These are phyloP conservation scores for Thunnus albacares DNA, from an alignment of 2,797 vertebrate species.

Conservation along the genomic window DNA sequence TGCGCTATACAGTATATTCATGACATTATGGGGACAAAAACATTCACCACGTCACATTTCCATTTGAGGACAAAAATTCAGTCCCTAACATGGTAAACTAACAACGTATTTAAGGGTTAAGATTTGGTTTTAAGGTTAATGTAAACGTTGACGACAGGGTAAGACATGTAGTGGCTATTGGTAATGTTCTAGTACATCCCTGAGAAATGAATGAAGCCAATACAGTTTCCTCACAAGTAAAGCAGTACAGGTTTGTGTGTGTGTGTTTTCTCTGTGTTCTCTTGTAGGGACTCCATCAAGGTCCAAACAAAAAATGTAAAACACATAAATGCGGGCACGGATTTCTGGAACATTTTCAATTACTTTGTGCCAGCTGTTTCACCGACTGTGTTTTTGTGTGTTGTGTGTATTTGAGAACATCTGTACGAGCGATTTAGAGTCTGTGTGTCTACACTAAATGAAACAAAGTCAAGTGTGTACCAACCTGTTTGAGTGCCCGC, in stretches of 20 bases:
- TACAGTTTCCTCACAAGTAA: not conserved
- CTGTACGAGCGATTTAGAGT: not conserved
- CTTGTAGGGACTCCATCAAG: not conserved
- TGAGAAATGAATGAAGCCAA: not conserved
- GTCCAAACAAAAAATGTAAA: slow-evolving; percentile 3
- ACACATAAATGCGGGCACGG: not conserved
- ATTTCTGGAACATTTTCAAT: slow-evolving; percentile 1
- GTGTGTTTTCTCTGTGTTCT: not conserved
- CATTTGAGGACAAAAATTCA: too few species aligned
- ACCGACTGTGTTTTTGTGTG: not conserved
- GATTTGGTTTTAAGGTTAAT: not conserved
- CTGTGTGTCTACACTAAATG: not conserved
- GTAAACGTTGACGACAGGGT: not conserved
- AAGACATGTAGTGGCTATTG: not conserved
- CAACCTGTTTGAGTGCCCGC: slow-evolving; percentile 96
- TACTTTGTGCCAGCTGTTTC: slow-evolving; percentile 16
- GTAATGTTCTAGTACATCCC: not conserved
- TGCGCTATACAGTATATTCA: too few species aligned
- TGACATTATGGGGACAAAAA: too few species aligned
- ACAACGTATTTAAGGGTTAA: too few species aligned
- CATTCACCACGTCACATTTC: too few species aligned
- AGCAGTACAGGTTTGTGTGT: not conserved
- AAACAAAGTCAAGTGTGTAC: slow-evolving; percentile 16
- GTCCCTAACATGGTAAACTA: too few species aligned
- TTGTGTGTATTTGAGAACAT: slow-evolving; percentile 16